These are phyloP conservation scores for Rhodophaea formosa DNA, from an alignment of 2,888 invertebrate species.

Conservation along the genomic window DNA sequence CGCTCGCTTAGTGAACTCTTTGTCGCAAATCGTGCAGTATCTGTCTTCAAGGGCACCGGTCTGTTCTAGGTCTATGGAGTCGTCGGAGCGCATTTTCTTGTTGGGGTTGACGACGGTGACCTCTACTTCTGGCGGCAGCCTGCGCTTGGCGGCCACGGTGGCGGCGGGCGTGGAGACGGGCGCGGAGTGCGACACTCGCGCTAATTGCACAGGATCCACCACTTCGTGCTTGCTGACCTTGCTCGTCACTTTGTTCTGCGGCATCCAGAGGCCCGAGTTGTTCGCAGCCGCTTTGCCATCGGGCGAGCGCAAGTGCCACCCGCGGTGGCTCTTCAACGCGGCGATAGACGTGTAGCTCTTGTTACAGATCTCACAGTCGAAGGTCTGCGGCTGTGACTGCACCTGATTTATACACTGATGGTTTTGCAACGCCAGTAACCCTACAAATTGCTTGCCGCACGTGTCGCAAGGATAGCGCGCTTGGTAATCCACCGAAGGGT, in stretches of 20 bases:
- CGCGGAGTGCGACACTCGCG: conserved; percentile 52
- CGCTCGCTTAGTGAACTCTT: conserved; percentile 82
- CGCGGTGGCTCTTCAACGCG: conserved; percentile 84
- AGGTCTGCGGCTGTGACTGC: conserved; percentile 62
- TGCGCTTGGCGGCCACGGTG: conserved; percentile 53
- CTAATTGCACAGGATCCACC: conserved; percentile 55
- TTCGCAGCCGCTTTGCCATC: conserved; percentile 78
- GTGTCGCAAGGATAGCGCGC: conserved; percentile 78
- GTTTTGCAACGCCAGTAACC: conserved; percentile 73
- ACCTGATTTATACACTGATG: conserved; percentile 77
- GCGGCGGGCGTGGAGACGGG: conserved; percentile 44
- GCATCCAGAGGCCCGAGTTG: conserved; percentile 78
- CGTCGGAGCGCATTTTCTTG: conserved; percentile 71
- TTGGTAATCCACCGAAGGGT: conserved; percentile 69
- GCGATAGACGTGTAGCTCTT: conserved; percentile 84
- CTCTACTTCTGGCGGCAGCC: conserved; percentile 75
- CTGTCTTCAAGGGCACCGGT: conserved; percentile 70
- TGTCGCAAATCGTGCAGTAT: conserved; percentile 82
- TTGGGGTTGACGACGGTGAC: conserved; percentile 77
- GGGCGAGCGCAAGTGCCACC: conserved; percentile 84
- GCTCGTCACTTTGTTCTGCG: conserved; percentile 75
- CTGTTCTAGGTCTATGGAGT: conserved; percentile 68
- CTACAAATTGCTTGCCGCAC: conserved; percentile 80
- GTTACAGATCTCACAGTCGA: conserved; percentile 84
- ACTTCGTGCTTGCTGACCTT: conserved; percentile 78